Base-by-base conservation (phyloP, 2,797 vertebrate genomes). In the Phoebastria nigripes region DNA sequence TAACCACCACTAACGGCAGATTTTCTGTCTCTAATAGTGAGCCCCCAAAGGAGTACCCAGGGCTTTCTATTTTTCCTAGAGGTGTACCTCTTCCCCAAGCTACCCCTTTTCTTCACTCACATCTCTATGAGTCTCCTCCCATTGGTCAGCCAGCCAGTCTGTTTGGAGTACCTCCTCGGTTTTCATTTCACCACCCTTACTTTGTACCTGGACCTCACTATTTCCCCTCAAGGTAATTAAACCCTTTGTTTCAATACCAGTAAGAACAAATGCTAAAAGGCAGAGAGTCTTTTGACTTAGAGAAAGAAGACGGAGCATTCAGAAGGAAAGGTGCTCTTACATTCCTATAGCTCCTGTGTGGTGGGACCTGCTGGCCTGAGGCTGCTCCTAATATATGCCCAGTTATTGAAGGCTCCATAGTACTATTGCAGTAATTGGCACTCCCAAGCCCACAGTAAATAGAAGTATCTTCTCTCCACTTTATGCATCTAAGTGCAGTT, bases 151-250 rank as follows among this genome's bases (percentile, higher is more conserved):
- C 97, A 66, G 89, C 94, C 47, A 82, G 58, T 33, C 78, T 97
- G 49, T 97, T 97, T 88, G 98, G 97, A 93, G 91, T 93, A 25
- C 29, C 95, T 69, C 92, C 97, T 24, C 95, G 29, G 47, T 97
- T 97, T 91, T 94, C 96, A 19, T 98, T 97, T 96, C 90, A 96
- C 79, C 96, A 98, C 61, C 86, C 98, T 58, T 97, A 96, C 61
- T 97, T 97, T 90, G 91, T 97, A 79, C 95, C 97, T 61, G 97
- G 96, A 90, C 82, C 97, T 90, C 97, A 97, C 89, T 98, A 96
- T 95, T 97, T 97, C 83, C 95, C 97, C 39, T 95, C 98, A 97
- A 98, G 98, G 99, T 99, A 97, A 98, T 29, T 63, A 66, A 95
- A 73, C 9, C 37, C 29, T 62, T 80, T 17, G 33, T 67, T 88